Conservation (phyloP, 2,888 invertebrate species). For the Unio delphinus region DNA sequence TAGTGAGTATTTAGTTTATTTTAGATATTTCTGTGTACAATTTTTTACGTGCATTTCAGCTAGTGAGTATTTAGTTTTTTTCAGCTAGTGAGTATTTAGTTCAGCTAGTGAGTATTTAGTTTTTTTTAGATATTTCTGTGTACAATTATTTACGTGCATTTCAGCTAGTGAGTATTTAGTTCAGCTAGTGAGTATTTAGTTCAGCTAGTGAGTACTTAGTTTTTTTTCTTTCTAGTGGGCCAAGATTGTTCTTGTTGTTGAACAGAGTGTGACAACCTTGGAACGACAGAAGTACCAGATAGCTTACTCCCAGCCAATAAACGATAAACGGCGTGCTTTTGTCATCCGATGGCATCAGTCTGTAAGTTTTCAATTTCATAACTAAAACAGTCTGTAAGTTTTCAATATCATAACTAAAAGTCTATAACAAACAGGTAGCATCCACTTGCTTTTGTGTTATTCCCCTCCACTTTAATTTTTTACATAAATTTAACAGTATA, state of each 20-base stretch:
- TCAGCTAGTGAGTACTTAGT: slow-evolving; percentile 3
- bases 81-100: no score
- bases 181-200: background rate
- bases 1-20: no score
- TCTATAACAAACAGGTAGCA: no score
- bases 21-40: no score
- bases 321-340: slow-evolving; percentile 85
- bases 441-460: background rate
- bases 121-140: no score
- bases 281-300: slow-evolving; percentile 88
- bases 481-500: background rate
- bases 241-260: slow-evolving; percentile 95
- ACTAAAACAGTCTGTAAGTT: slow-evolving; percentile 80
- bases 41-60: no score
- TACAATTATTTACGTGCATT: no score
- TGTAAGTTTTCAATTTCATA: slow-evolving; percentile 74
- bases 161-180: no score
- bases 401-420: background rate
- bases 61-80: no score
- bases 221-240: slow-evolving; percentile 84
- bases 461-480: background rate
- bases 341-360: slow-evolving; percentile 91
- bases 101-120: no score
- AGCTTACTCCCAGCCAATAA: slow-evolving; percentile 91
- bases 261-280: slow-evolving; percentile 93